Evolutionary conservation across 2,113 vertebrate genomes (phyloP).

Genomic region (Actenoides lindsayi): DNA sequence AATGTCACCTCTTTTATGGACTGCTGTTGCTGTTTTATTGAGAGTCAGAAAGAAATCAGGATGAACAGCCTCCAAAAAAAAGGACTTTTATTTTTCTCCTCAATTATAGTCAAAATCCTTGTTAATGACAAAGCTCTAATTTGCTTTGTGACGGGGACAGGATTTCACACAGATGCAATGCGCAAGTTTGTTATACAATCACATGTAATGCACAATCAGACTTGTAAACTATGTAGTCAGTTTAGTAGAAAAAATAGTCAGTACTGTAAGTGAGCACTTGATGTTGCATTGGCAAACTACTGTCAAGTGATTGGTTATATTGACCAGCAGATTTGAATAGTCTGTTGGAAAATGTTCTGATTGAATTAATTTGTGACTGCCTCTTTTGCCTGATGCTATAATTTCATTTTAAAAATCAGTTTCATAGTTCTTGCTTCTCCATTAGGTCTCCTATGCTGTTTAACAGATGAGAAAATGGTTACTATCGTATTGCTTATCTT

Average conservation of each 20-base stretch:
- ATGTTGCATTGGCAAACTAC: rapidly evolving
- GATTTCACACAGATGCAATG: background rate
- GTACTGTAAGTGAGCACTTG: background rate
- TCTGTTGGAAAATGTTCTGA: background rate
- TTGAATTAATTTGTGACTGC: background rate
- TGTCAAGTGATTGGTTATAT: background rate
- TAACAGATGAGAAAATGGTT: background rate
- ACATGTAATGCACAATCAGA: background rate
- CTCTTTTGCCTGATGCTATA: background rate
- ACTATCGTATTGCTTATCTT: background rate
- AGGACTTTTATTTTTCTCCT: background rate
- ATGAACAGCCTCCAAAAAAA: background rate
- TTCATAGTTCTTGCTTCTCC: background rate
- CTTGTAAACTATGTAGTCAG: background rate
- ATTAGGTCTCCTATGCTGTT: background rate
- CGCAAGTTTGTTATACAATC: background rate
- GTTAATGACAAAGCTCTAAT: background rate
- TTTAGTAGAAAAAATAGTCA: background rate
- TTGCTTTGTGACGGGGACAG: background rate
- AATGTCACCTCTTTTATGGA: background rate
- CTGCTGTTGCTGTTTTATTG: background rate
- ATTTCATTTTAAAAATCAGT: background rate
- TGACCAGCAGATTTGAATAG: background rate
- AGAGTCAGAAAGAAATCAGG: background rate
- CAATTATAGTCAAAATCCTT: background rate